Base-by-base conservation (phyloP, 92 coral and sea anemone genomes). In the Parazoanthus swiftii region DNA sequence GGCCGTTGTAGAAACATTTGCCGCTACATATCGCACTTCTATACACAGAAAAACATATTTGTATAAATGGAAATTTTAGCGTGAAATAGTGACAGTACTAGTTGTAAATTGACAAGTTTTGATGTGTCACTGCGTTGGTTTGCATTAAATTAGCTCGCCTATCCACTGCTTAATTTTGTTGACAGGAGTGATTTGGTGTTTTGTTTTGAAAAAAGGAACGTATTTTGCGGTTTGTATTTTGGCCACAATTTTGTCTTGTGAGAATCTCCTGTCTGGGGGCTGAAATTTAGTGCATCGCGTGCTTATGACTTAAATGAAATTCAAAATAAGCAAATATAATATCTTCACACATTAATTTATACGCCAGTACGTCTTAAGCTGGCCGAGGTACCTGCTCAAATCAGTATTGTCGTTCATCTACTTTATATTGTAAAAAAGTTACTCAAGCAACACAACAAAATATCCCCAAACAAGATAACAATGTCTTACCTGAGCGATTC, bases 401-500 rank as follows among this genome's bases (percentile, higher is more conserved):
- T 8, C 70, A 1, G 67, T 50, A 79, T 33, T 79, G 63, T 79
- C 25, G 18, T 18, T 54, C 70, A 26, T 33, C 72, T 6, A 16
- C 26, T 20, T n/a, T 13, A 56, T 80, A 80, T 18, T 80, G 44
- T 80, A 50, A 58, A 29, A 46, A 38, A 84, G 14, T 71, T 51
- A 71, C 29, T 15, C 58, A n/a, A 25, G 63, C 77, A 71, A 83
- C 50, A 82, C 54, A 82, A 51, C 23, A 54, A 39, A 70, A 37
- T n/a, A 5, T n/a, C 73, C 73, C n/a, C 33, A 76, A 75, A 38
- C 59, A 56, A 26, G 42, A n/a, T 26, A 20, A 38, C 26, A 79
- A 6, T 35, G 20, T 79, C 91, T 44, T 85, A 97, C 99, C 99
- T 97, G 98, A 1, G 99, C 99, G 29, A 92, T 89, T 0, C 92